These are phyloP conservation scores for Epinotia bilunana DNA, from an alignment of 2,888 invertebrate species.

Conservation along the genomic window DNA sequence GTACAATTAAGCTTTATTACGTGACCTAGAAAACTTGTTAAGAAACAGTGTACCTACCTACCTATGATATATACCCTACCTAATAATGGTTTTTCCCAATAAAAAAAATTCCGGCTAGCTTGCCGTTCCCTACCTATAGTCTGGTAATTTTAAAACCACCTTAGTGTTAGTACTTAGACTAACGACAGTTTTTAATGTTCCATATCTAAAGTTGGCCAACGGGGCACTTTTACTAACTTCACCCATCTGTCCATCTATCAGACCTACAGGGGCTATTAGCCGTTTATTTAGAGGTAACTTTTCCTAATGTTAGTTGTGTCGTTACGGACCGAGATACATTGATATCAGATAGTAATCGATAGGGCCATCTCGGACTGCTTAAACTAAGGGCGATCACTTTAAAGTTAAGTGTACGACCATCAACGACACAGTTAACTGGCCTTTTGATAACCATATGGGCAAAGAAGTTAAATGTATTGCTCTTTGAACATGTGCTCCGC, in stretches of 20 bases:
- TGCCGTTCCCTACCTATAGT: not conserved
- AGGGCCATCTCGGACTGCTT: not conserved
- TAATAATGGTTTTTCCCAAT: no score
- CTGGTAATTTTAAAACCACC: not conserved
- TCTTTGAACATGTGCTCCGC: not conserved
- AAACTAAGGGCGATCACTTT: not conserved
- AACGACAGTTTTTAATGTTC: not conserved
- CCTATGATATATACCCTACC: no score
- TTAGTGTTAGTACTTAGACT: not conserved
- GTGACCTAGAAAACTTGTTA: no score
- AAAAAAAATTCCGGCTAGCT: no score
- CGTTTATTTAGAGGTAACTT: not conserved
- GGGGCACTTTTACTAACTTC: not conserved
- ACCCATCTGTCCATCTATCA: not conserved
- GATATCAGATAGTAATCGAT: not conserved
- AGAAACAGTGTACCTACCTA: no score
- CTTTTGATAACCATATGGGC: not conserved
- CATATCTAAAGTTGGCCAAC: not conserved
- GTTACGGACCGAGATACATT: not conserved
- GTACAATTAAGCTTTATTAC: no score
- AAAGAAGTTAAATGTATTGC: not conserved
- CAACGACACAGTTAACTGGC: not conserved
- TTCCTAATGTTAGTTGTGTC: not conserved
- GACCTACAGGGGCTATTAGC: no score
- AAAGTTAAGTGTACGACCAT: not conserved